Conservation (phyloP, 37 sponge, comb jelly and placozoan genomes). For the Theonella swinhoei region DNA sequence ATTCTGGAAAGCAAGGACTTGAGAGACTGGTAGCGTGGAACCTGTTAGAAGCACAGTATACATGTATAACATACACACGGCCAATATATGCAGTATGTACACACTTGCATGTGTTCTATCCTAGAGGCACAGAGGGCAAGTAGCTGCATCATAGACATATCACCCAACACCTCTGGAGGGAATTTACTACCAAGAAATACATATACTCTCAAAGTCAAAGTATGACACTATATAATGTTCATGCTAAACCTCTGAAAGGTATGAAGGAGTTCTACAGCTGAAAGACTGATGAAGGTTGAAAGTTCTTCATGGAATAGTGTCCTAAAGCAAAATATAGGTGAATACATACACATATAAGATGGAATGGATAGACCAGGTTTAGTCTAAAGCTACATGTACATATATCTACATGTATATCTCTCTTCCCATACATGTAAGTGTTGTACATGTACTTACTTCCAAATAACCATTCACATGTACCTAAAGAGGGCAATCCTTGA, state of each 20-base stretch:
- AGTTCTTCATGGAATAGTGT: constrained; percentile 66
- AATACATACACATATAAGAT: not conserved
- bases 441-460: no score
- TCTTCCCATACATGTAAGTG: no score
- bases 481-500: constrained; percentile 69
- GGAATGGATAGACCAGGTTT: not conserved
- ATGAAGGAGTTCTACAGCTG: constrained; percentile 27
- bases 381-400: no score
- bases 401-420: no score
- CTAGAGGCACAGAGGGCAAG: constrained; percentile 58
- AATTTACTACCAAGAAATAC: constrained; percentile 47
- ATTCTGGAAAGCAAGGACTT: constrained; percentile 34
- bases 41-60: not conserved
- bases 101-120: constrained; percentile 81
- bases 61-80: not conserved
- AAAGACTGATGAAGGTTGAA: constrained; percentile 2
- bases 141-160: constrained; percentile 54
- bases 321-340: constrained; percentile 10
- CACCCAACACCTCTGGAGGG: constrained; percentile 52
- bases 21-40: constrained; percentile 58
- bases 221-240: not conserved
- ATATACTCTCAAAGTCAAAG: not conserved
- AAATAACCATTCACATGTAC: no score
- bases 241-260: constrained; percentile 38
- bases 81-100: not conserved